Conservation (phyloP, 1,140 invertebrate genomes). For the Trachymyrmex cornetzi region DNA sequence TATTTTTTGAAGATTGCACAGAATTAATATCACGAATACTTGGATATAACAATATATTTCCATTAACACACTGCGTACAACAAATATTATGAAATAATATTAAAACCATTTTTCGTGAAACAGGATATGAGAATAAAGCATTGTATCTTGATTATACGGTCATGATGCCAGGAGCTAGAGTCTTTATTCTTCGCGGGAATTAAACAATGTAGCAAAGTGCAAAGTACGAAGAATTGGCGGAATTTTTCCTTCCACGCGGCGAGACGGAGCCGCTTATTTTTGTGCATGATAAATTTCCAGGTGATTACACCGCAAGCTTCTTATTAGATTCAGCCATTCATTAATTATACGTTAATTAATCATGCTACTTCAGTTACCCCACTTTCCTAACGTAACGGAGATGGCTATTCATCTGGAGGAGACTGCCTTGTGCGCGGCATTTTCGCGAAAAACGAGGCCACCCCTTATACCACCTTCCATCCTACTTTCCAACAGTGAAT, state of each 20-base stretch:
- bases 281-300: slow-evolving; percentile 78
- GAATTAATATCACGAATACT: slow-evolving; percentile 6
- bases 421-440: slow-evolving; percentile 67
- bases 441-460: slow-evolving; percentile 72
- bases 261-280: slow-evolving; percentile 70
- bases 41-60: slow-evolving; percentile 36
- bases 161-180: slow-evolving; percentile 45
- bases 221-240: slow-evolving; percentile 60
- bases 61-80: slow-evolving; percentile 15
- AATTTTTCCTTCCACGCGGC: slow-evolving; percentile 57
- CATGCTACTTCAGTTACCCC: slow-evolving; percentile 76
- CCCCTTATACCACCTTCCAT: slow-evolving; percentile 35
- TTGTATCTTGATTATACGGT: slow-evolving; percentile 62
- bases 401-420: slow-evolving; percentile 75
- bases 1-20: slow-evolving; percentile 2
- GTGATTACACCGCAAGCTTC: slow-evolving; percentile 79
- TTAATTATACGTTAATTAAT: slow-evolving; percentile 80
- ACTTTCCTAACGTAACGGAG: slow-evolving; percentile 74
- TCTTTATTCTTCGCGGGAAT: slow-evolving; percentile 55
- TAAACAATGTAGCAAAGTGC: slow-evolving; percentile 64
- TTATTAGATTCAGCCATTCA: slow-evolving; percentile 78
- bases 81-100: slow-evolving; percentile 50
- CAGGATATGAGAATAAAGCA: slow-evolving; percentile 36
- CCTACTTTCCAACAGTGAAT: slow-evolving; percentile 59
- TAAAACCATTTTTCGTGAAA: slow-evolving; percentile 57